Base-by-base conservation (phyloP, 2,797 vertebrate genomes). In the Phrynocephalus vlangalii region DNA sequence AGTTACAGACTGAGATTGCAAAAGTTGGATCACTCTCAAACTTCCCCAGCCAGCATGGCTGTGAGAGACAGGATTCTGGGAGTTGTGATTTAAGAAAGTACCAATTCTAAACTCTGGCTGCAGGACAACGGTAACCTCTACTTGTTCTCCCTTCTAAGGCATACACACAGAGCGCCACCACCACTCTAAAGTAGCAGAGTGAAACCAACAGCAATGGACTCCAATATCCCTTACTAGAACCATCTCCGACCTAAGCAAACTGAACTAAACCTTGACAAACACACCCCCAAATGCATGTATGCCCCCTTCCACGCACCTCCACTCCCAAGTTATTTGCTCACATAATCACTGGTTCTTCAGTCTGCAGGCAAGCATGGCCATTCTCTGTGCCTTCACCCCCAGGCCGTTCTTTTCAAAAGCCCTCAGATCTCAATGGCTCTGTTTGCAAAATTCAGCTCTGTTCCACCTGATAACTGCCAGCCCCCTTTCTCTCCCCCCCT, bases 261-360 rank as follows among this genome's bases (percentile, higher is more conserved):
- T 26, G n/a, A 67, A 56, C 33, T 30, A 52, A 33, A n/a, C 3
- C 44, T n/a, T 28, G 2, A 30, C 68, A 7, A 1, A 33, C 2
- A 15, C 22, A 50, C 7, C 5, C 44, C 3, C 20, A 18, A 38
- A 18, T 73, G 22, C 38, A 50, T 33, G 50, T 13, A 33, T 33
- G 24, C 33, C 82, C 67, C 60, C 66, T 38, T 5, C 28, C 70
- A 30, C 22, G 8, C 78, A 67, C 33, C 67, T 9, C 28, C 60
- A 24, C 18, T 24, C 33, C 79, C 50, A 11, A 1, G 20, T 72
- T 6, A 26, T 80, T 77, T 88, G 87, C 87, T 88, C 87, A 88
- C 83, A 88, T 85, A 13, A 73, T 84, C 87, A 84, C 30, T 7
- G 38, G 16, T 75, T 81, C 87, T 85, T 67, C 83, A 56, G 22